Conservation (phyloP, 2,113 vertebrate species). For the Beaufortia kweichowensis region DNA sequence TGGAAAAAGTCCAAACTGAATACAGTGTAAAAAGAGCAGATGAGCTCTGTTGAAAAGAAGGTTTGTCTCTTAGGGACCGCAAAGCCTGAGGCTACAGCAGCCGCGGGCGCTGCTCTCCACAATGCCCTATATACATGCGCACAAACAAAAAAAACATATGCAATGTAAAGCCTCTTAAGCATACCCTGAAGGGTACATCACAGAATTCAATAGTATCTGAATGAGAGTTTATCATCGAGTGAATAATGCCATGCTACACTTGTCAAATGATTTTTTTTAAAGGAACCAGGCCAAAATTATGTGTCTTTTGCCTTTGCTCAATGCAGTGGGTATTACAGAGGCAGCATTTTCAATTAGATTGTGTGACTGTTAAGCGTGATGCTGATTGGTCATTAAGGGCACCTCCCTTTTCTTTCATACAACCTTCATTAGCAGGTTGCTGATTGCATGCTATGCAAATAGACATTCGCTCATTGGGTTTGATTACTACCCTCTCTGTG, state of each 20-base stretch:
- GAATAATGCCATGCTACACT: neutral
- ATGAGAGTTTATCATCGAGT: neutral
- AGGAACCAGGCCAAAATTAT: no score
- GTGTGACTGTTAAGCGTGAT: slow-evolving; percentile 3
- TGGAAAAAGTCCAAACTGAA: slow-evolving; percentile 5
- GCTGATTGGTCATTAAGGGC: slow-evolving; percentile 16
- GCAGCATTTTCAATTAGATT: slow-evolving; percentile 21
- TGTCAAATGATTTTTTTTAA: no score
- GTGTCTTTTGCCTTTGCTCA: neutral
- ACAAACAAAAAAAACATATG: slow-evolving; percentile 45
- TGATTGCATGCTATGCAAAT: slow-evolving; percentile 44
- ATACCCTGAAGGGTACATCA: slow-evolving; percentile 44
- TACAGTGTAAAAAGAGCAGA: slow-evolving; percentile 3
- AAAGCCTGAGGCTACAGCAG: slow-evolving; percentile 49
- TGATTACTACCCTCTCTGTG: slow-evolving; percentile 18
- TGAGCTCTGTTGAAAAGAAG: slow-evolving; percentile 7
- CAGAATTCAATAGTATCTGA: neutral
- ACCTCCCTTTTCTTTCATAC: slow-evolving; percentile 9
- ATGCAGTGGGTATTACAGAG: slow-evolving; percentile 4
- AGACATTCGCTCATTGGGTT: slow-evolving; percentile 8
- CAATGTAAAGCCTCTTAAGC: slow-evolving; percentile 53
- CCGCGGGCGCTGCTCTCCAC: slow-evolving; percentile 56
- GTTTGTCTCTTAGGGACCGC: slow-evolving; percentile 11
- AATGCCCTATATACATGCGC: slow-evolving; percentile 51
- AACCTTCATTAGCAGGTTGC: slow-evolving; percentile 38